phyloP scores from a whole-genome alignment of 2,797 vertebrate genomes.

The Tragelaphus eurycerus region DNA sequence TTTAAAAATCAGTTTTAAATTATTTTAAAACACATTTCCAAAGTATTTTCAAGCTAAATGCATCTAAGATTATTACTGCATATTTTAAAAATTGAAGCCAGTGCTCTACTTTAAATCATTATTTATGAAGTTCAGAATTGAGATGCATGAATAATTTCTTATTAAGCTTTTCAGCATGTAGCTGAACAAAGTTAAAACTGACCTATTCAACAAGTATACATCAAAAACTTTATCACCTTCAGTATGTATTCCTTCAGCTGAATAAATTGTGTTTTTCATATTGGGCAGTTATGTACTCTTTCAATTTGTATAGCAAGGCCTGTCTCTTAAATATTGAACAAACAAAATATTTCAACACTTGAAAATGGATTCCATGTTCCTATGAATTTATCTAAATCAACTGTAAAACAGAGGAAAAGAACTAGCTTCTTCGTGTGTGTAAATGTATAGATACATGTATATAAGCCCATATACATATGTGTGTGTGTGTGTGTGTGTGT shows the following conservation, averaged over 20 bases:
- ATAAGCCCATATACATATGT: too few relatives aligned
- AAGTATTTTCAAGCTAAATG: neutral
- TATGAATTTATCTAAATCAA: neutral
- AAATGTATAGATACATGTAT: neutral
- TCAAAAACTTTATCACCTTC: neutral
- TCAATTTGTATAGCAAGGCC: neutral
- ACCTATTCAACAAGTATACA: neutral
- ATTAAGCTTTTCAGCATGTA: neutral
- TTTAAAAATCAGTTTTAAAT: neutral
- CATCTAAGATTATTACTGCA: neutral
- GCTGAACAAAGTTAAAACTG: neutral
- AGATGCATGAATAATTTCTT: neutral
- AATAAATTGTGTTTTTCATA: neutral
- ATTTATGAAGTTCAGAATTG: neutral
- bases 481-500: accelerated
- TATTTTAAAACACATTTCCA: neutral
- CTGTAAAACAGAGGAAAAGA: neutral
- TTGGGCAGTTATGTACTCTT: neutral
- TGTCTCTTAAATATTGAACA: neutral
- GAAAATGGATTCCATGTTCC: neutral
- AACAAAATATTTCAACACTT: neutral
- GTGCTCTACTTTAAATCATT: neutral
- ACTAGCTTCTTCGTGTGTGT: neutral
- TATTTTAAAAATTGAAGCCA: neutral
- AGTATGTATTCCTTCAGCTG: neutral